Conservation (phyloP, 2,113 vertebrate species). For the Hydrochoerus hydrochaeris region DNA sequence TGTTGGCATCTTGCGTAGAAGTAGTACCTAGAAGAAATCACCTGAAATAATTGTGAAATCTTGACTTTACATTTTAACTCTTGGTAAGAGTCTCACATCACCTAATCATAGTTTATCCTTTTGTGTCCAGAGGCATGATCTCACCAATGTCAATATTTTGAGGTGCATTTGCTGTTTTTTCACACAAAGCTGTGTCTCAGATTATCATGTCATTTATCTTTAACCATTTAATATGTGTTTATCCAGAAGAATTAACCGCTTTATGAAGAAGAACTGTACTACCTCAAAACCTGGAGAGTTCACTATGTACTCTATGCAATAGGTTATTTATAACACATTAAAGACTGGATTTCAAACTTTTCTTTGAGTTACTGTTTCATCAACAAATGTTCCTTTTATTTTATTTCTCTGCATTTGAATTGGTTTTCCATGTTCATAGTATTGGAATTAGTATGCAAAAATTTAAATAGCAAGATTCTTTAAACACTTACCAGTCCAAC, state of each 20-base stretch:
- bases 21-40: background rate
- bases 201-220: background rate
- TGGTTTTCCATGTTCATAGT: background rate
- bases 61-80: background rate
- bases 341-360: background rate
- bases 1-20: background rate
- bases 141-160: background rate
- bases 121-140: background rate
- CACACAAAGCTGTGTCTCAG: background rate
- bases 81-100: background rate
- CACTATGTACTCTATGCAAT: background rate
- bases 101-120: background rate
- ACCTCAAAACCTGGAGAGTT: background rate
- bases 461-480: background rate
- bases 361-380: background rate
- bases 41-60: background rate
- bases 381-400: conserved; percentile 23
- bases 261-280: background rate
- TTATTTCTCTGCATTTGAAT: background rate
- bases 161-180: conserved; percentile 41
- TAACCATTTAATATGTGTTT: background rate
- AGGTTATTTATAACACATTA: background rate
- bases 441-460: background rate
- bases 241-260: background rate
- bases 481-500: background rate